Percentiles rank a stretch among this genome's conserved stretches.
Evolutionary conservation across 1,140 invertebrate genomes (phyloP).

Genomic region (Zaprionus africanus): DNA sequence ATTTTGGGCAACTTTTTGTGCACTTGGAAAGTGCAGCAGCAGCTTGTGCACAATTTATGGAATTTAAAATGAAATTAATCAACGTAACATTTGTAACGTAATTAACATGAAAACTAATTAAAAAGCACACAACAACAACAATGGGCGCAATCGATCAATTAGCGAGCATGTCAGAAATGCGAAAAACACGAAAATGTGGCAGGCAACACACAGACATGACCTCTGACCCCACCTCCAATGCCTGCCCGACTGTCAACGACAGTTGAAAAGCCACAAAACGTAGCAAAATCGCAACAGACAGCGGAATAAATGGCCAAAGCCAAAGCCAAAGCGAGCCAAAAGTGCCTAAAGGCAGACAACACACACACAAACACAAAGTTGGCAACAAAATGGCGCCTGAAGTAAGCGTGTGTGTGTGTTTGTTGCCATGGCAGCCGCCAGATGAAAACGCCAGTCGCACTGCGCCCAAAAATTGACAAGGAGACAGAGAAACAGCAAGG

Average conservation of each 20-base stretch:
- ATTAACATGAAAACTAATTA: conserved; percentile 19
- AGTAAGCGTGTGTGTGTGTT: conserved; percentile 9
- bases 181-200: conserved; percentile 2
- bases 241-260: conserved; percentile 27
- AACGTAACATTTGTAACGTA: conserved; percentile 1
- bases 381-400: conserved; percentile 53
- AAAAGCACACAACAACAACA: background rate
- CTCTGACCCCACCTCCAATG: background rate
- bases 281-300: conserved; percentile 32
- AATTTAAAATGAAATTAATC: conserved; percentile 11
- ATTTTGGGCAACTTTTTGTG: background rate
- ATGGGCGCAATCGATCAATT: conserved; percentile 25
- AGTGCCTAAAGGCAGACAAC: conserved; percentile 35
- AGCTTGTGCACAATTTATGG: background rate
- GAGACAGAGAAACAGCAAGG: background rate
- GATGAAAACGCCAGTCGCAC: conserved; percentile 29
- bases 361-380: conserved; percentile 26
- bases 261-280: conserved; percentile 38
- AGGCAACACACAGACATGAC: background rate
- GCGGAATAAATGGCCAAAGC: conserved; percentile 38
- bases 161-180: background rate
- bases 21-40: background rate
- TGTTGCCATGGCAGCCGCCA: conserved; percentile 52
- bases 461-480: conserved; percentile 7
- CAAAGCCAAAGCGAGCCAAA: conserved; percentile 26